Base-by-base conservation (phyloP, 2,113 vertebrate species). In the Ramphastos sulfuratus region DNA sequence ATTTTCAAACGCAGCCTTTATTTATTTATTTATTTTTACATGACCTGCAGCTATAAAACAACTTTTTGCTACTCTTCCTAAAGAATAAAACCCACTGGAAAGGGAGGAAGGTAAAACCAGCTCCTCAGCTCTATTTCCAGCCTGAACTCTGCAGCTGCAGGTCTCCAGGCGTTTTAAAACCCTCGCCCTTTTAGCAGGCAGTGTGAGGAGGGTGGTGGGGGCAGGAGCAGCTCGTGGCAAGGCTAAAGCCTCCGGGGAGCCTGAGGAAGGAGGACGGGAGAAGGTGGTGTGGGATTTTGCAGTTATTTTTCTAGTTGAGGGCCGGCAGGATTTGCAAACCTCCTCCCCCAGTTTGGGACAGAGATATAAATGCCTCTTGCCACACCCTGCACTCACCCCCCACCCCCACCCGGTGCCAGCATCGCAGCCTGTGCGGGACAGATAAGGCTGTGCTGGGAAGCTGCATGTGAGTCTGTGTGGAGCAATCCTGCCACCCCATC, bases 31-130 rank as follows among this genome's bases (percentile, higher is more conserved):
- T 28, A 14, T 28, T 30, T 94, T 85, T 85, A 59, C 72, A 82
- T 95, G 87, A 74, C 87, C 94, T 18, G 82, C 90, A 91, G 96
- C 94, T 93, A 91, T 90, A 80, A 73, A 96, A 76, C 92, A 85
- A 93, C 94, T 94, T 84, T 91, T 72, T 95, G 87, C 87, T 64
- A 7, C 64, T 85, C 79, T 74, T 90, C 69, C 52, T 55, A 35
- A 80, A 56, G 76, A 89, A 89, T 58, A 54, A 70, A 46, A 54
- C 15, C 21, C 31, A 14, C 54, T 17, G 63, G 78, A 48, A 69
- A n/a, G 44, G 63, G 54, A 78, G 7, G 33, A 75, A 73, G 89
- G 89, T 5, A 25, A 65, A 94, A 85, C 84, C 81, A 78, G 70
- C 78, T 94, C 70, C 69, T 64, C 21, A 1, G 74, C 89, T 92